Evolutionary conservation across 2,797 vertebrate species (phyloP).

Genomic region (Pteronotus mesoamericanus): DNA sequence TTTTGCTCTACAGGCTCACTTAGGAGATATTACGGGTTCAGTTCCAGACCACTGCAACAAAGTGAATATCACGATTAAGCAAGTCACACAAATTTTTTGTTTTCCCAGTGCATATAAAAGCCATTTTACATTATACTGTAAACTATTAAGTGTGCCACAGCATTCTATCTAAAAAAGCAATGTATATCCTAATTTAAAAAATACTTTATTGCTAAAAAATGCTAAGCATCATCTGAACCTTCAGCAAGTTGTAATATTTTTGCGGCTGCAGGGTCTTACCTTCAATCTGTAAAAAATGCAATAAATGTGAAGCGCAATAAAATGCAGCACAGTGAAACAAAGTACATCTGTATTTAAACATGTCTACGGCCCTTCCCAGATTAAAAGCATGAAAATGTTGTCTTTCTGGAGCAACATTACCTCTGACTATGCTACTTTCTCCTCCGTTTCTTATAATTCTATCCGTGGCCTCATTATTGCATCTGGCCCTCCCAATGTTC

Average conservation of each 20-base stretch:
- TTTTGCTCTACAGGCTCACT: background rate
- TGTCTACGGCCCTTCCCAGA: background rate
- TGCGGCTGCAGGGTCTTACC: background rate
- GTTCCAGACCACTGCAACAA: background rate
- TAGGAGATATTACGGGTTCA: background rate
- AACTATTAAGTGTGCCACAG: background rate
- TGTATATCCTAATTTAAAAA: background rate
- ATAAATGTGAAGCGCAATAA: background rate
- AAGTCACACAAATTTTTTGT: background rate
- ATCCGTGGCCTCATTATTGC: background rate
- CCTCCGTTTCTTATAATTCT: background rate
- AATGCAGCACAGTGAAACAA: background rate
- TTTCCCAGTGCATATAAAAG: background rate
- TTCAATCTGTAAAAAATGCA: background rate
- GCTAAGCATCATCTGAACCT: background rate
- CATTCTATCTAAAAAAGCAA: background rate
- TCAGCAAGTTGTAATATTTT: background rate
- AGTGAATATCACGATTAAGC: background rate
- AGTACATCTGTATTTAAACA: background rate
- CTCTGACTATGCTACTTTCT: background rate
- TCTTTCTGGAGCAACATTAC: background rate
- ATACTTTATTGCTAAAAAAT: background rate
- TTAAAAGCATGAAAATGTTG: background rate
- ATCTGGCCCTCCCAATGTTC: background rate
- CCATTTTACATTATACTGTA: background rate